Conservation (phyloP, 2,113 vertebrate genomes). For the Hippopotamus amphibius region DNA sequence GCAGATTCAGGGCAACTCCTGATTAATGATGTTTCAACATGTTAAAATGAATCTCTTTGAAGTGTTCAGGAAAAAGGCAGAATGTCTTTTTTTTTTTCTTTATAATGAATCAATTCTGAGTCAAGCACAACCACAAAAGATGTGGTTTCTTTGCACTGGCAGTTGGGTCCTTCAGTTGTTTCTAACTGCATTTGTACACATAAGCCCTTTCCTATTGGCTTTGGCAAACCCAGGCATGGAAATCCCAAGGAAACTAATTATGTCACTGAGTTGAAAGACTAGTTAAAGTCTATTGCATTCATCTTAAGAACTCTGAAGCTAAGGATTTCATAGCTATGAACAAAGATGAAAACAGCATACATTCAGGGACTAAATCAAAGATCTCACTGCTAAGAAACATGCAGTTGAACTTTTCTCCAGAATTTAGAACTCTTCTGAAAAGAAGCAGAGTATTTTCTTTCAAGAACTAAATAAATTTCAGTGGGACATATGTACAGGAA, state of each 20-base stretch:
- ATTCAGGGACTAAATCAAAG: background rate
- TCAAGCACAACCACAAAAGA: background rate
- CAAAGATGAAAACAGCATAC: background rate
- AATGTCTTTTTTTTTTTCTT: background rate
- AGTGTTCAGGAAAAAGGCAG: background rate
- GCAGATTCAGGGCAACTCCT: background rate
- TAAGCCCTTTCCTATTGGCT: background rate
- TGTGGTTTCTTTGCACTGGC: background rate
- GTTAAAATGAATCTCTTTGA: conserved; percentile 27
- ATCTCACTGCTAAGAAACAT: background rate
- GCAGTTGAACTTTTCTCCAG: background rate
- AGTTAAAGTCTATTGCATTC: background rate
- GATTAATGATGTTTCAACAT: background rate
- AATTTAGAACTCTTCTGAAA: conserved; percentile 20
- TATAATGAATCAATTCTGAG: background rate
- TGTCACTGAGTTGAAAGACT: background rate
- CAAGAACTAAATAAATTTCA: conserved; percentile 57
- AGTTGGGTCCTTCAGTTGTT: background rate
- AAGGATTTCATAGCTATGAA: background rate
- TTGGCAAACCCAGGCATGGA: conserved; percentile 43
- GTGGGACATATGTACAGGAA: background rate
- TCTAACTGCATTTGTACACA: background rate
- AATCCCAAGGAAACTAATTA: conserved; percentile 74
- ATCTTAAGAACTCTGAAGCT: conserved; percentile 30
- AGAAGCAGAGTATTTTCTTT: background rate